Conservation (phyloP, 2,113 vertebrate species). For the Nesospiza acunhae region DNA sequence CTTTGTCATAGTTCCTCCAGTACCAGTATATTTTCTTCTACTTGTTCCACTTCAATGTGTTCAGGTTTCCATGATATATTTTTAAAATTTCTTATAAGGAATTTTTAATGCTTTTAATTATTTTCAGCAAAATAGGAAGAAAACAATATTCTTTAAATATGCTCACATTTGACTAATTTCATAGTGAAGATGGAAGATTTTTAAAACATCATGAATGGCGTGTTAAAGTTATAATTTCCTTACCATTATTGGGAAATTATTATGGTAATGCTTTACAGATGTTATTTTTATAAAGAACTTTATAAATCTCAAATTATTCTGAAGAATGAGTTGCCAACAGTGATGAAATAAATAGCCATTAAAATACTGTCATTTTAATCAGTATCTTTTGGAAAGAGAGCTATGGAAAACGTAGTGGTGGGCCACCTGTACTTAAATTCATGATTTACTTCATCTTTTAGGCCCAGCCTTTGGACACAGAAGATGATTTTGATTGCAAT, state of each 20-base stretch:
- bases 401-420: neutral
- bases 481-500: constrained; percentile 1
- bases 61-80: neutral
- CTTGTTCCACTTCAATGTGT: neutral
- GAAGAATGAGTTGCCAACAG: neutral
- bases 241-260: neutral
- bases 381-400: neutral
- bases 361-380: constrained; percentile 10
- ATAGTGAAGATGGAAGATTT: neutral
- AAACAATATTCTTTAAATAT: neutral
- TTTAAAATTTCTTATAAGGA: neutral
- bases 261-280: constrained; percentile 9
- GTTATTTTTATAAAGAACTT: neutral
- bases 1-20: neutral
- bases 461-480: neutral
- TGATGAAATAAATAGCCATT: constrained; percentile 22
- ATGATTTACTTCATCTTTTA: neutral
- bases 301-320: neutral
- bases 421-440: neutral
- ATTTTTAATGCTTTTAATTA: neutral
- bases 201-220: neutral
- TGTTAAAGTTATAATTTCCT: neutral
- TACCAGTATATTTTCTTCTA: neutral
- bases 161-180: neutral
- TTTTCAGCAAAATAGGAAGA: neutral